These are phyloP conservation scores for Halesus radiatus DNA, from an alignment of 1,140 invertebrate genomes.

Conservation along the genomic window DNA sequence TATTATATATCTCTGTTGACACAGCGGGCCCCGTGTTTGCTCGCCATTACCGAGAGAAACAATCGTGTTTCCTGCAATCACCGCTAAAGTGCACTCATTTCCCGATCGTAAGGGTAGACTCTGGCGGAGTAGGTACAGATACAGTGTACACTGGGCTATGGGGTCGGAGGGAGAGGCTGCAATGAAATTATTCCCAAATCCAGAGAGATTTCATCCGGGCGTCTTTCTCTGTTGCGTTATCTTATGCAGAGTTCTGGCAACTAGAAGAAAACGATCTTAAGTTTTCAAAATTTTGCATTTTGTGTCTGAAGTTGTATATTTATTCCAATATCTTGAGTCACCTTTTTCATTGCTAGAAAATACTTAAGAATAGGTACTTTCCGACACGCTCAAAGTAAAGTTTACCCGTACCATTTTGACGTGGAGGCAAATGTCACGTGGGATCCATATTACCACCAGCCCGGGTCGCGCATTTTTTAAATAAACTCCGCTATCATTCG, in stretches of 20 bases:
- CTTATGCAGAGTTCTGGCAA: neutral
- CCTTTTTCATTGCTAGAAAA: too few species aligned
- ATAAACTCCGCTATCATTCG: too few species aligned
- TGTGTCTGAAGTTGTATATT: too few species aligned
- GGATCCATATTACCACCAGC: too few species aligned
- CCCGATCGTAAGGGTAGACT: neutral
- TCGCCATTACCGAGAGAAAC: slow-evolving; percentile 38
- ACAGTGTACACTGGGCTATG: neutral
- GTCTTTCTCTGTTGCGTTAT: neutral
- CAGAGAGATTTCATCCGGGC: slow-evolving; percentile 33
- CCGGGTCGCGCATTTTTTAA: too few species aligned
- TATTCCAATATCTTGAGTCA: too few species aligned
- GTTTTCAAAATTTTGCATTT: too few species aligned
- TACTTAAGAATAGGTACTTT: too few species aligned
- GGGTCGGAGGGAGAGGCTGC: slow-evolving; percentile 11
- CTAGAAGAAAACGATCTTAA: too few species aligned
- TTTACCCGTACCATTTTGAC: too few species aligned
- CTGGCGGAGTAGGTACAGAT: neutral
- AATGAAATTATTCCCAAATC: slow-evolving; percentile 47
- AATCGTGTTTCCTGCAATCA: slow-evolving; percentile 39
- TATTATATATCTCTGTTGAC: neutral
- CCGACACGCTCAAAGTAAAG: too few species aligned
- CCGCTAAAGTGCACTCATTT: slow-evolving; percentile 35
- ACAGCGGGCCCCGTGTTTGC: slow-evolving; percentile 14
- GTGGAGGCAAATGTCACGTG: too few species aligned